Conservation (phyloP, 2,113 vertebrate genomes). For the Turdus rufiventris region DNA sequence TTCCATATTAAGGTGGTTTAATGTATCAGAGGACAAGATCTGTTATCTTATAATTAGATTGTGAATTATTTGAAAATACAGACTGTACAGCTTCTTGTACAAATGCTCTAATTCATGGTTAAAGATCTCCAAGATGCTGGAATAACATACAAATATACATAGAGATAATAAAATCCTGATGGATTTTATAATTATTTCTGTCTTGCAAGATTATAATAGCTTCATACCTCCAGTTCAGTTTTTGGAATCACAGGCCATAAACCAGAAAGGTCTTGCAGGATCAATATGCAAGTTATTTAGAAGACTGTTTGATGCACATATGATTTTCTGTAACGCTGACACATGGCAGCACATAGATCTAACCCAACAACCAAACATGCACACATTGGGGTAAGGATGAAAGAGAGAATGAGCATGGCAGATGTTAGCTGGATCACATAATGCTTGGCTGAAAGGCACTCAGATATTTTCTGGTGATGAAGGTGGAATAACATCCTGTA, state of each 20-base stretch:
- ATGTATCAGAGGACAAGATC: conserved; percentile 2
- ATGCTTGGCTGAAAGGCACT: conserved; percentile 34
- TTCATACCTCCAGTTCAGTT: not conserved
- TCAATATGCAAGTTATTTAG: conserved; percentile 56
- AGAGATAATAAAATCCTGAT: conserved; percentile 40
- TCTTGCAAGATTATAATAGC: not conserved
- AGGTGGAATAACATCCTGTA: conserved; percentile 41
- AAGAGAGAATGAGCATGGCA: conserved; percentile 47
- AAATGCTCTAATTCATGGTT: conserved; percentile 12
- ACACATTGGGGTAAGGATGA: conserved; percentile 38
- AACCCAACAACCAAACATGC: conserved; percentile 31
- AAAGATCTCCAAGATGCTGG: not conserved
- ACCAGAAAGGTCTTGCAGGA: conserved; percentile 4
- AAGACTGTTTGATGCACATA: conserved; percentile 44
- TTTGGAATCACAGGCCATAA: conserved; percentile 28
- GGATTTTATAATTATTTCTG: conserved; percentile 39
- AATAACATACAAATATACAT: not conserved
- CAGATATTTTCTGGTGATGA: not conserved
- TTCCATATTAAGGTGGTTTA: not conserved
- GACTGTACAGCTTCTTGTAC: not conserved
- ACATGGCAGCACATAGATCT: conserved; percentile 37
- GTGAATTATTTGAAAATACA: not conserved
- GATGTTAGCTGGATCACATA: conserved; percentile 34
- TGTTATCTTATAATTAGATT: conserved; percentile 30
- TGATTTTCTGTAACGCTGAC: conserved; percentile 42